Base-by-base conservation (phyloP, 2,797 vertebrate genomes). In the Eptatretus atami region DNA sequence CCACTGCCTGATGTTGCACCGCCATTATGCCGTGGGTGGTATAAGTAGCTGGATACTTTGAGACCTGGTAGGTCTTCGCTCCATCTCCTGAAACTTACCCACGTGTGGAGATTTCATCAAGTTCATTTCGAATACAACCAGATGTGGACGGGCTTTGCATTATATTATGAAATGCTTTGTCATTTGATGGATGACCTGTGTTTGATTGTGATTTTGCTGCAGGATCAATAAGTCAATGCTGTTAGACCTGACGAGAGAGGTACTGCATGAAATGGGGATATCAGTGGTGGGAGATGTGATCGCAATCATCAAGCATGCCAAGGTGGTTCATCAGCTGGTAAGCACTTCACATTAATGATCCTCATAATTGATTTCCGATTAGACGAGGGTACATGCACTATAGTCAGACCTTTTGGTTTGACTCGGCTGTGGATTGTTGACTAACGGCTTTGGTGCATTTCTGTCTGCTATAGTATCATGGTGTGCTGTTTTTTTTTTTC, bases 141-240 rank as follows among this genome's bases (percentile, higher is more conserved):
- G 19, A 19, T 19, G 19, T 19, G 19, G 19, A 19, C 2, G 19
- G 19, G 19, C 19, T 19, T 19, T 19, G 19, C 19, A 19, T 19
- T 19, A 19, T 19, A 19, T 19, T 19, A 19, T 19, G 19, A 19
- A 19, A 19, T 19, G 55, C 55, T 19, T 60, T 14, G 14, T 14
- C 55, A 60, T 60, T 6, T 19, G 14, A 60, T 12, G 2, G n/a
- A 12, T 61, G 57, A 61, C n/a, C 57, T 61, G 10, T 61, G 57
- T n/a, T 61, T 61, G 11, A 61, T 61, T n/a, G 25, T 61, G 57
- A 9, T 61, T n/a, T 61, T 61, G 55, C 25, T 54, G 1, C 69
- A 94, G 87, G 74, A 90, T 94, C 71, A 80, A 83, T 72, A 94
- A 90, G 71, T 83, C 77, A 72, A 94, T 94, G 86, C 71, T 94